Evolutionary conservation across 2,113 vertebrate genomes (phyloP), one percentile per base, ranked within the genome.

Genomic region (Narcine bancroftii): DNA sequence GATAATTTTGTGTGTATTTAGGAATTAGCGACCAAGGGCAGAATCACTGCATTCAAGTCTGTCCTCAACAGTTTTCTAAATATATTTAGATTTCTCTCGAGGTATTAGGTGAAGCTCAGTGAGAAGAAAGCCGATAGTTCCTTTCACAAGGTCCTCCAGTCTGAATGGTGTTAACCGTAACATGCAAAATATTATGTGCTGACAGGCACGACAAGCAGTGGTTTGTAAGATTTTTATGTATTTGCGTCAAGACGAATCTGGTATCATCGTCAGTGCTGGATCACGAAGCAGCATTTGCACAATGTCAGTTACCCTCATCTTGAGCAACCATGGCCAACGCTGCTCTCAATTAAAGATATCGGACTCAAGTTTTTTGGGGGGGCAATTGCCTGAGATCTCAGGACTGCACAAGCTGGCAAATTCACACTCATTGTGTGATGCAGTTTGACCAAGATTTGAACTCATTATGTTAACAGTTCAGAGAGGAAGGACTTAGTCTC

Each of bases 401-500:
- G 42, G 87, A 47, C 89, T 69, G 60, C 36, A 89, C 56, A 6
- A 26, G 56, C 39, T 89, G 85, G 85, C 36, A 69, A 69, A 69
- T 91, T 69, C 89, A 91, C 89, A 69, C 24, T 91, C 89, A 89
- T 91, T 91, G 39, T 69, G 63, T 13, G 39, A 91, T 29, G 89
- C 42, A 91, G 66, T 26, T 71, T 91, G 65, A 91, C 26, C 89
- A 91, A 69, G 42, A 24, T 39, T 89, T 69, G 89, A 91, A 91
- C 89, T 91, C 39, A n/a, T 66, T 91, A 47, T 33, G 65, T 65
- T 69, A 45, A 69, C 65, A 66, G 26, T 91, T 47, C 3, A 47
- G 65, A 33, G 89, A 71, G 65, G 63, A 71, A 91, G 39, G 42
- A 69, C 45, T 39, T 33, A 47, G 89, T 45, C 89, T 69, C 89